phyloP scores from a whole-genome alignment of 2,797 vertebrate genomes.

The Hydrocynus forskahlii region DNA sequence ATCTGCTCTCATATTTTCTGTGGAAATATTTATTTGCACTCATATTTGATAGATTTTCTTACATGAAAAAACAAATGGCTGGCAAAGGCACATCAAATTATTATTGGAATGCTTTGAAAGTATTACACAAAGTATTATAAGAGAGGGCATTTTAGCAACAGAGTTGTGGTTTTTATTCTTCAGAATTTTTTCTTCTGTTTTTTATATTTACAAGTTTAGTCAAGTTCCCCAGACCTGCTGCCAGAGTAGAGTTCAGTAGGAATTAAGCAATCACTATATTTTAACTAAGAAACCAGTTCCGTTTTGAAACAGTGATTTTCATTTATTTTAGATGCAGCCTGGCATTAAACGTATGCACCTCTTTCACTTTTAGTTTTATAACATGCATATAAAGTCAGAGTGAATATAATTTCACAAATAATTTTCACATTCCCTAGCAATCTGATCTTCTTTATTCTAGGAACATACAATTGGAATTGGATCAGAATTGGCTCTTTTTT shows the following conservation, averaged over 20 bases:
- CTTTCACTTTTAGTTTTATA: too few relatives aligned
- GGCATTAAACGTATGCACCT: too few relatives aligned
- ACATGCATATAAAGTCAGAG: too few relatives aligned
- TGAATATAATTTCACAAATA: too few relatives aligned
- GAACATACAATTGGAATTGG: too few relatives aligned
- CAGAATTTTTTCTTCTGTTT: neutral
- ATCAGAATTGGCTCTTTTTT: too few relatives aligned
- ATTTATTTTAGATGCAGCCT: too few relatives aligned
- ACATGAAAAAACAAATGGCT: slow-evolving; percentile 4
- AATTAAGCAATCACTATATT: neutral
- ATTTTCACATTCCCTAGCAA: too few relatives aligned
- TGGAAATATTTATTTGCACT: neutral
- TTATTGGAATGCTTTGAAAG: neutral
- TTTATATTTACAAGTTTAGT: neutral
- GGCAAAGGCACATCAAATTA: neutral
- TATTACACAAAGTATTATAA: neutral
- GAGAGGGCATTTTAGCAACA: too few relatives aligned
- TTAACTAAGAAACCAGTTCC: too few relatives aligned
- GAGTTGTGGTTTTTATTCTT: neutral
- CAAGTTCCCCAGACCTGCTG: neutral
- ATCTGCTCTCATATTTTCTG: slow-evolving; percentile 3
- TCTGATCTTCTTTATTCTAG: too few relatives aligned
- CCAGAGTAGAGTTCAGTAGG: neutral
- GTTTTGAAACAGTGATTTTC: too few relatives aligned
- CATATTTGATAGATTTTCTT: neutral